A percentile compares a stretch with the other conserved stretches of the same genome.
phyloP scores from a whole-genome alignment of 2,113 vertebrate species.

The Ondatra zibethicus region DNA sequence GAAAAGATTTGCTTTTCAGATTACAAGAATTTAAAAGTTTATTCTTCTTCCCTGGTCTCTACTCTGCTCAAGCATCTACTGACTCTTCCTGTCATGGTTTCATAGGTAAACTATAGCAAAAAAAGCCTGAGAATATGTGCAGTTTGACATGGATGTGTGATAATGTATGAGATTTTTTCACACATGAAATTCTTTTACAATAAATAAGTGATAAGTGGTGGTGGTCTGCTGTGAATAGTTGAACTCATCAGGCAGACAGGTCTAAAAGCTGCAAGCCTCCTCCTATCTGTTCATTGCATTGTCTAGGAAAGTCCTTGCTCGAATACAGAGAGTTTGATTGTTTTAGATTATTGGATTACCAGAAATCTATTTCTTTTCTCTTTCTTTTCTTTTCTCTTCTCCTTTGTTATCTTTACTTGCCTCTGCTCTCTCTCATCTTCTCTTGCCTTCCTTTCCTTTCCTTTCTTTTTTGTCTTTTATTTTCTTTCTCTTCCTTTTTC shows the following conservation, averaged over 20 bases:
- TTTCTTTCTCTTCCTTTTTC: conserved; percentile 5
- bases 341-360: background rate
- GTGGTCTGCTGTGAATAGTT: background rate
- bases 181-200: background rate
- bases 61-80: background rate
- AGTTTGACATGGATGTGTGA: background rate
- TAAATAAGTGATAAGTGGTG: background rate
- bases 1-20: conserved; percentile 16
- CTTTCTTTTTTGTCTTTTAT: background rate
- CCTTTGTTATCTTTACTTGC: no score
- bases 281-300: background rate
- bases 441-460: background rate
- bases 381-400: background rate
- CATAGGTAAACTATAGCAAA: background rate
- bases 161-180: background rate
- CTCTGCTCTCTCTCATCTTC: background rate
- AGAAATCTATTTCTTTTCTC: background rate
- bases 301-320: background rate
- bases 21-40: background rate
- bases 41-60: background rate
- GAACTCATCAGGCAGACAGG: background rate
- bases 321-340: background rate
- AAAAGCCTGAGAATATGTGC: background rate
- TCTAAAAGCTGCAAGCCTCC: background rate
- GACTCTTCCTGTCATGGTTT: background rate